Evolutionary conservation across 2,888 invertebrate genomes (phyloP), one percentile per base, ranked within the genome.

Genomic region (Esperia sulphurella): DNA sequence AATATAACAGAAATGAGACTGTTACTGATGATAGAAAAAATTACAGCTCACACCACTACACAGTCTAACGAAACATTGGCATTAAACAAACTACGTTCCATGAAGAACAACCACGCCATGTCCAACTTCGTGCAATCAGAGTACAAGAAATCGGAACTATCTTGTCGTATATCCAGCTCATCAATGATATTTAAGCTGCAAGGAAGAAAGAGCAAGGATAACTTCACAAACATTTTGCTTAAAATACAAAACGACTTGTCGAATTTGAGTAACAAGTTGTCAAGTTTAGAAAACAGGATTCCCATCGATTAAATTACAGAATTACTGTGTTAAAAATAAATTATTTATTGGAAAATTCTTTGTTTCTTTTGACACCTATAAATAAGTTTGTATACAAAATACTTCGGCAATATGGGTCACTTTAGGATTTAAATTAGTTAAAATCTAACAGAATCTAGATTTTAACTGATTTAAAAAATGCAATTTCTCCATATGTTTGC

Each of bases 161-260:
- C 80, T 0, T 73, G 73, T 51, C 74, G 68, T 14, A 63, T 83
- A 0, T 87, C 87, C 0, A 76, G 65, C 37, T 71, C 80, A 0
- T 79, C 84, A 0, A 21, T 73, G 3, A 55, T 88, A 30, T 82
- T 79, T 52, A 82, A 69, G 57, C 46, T 81, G 3, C 69, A 71
- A 41, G 68, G 78, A 1, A 69, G 67, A 45, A 86, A 79, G 48
- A 83, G 80, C 46, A 66, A 68, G 9, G 86, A 87, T 14, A 86
- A 82, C 57, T 79, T 86, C 50, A 65, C 78, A 0, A 76, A 75
- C 31, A 75, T 86, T 37, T 60, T 89, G 12, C 48, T 86, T 13
- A 84, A 85, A 63, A 85, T 88, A 54, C 88, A 89, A 67, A 79
- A 61, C 46, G 88, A 89, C 54, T 58, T 89, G 12, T 67, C 68